Evolutionary conservation across 2,113 vertebrate species (phyloP), one percentile per base, ranked within the genome.

Genomic region (Tamias sibiricus): DNA sequence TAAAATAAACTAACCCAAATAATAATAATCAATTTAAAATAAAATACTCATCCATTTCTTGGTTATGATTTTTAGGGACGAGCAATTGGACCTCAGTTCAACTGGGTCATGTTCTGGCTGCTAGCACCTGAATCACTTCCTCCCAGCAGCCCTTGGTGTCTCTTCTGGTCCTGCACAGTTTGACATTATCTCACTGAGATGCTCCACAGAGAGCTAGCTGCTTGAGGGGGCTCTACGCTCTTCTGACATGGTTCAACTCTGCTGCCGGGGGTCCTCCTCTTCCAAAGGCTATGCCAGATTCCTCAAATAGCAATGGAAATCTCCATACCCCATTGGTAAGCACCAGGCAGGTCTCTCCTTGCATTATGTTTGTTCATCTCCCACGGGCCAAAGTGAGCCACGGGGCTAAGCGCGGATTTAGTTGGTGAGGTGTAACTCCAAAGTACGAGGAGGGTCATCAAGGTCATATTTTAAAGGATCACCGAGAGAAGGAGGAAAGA

Each of bases 401-500:
- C 11, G 47, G 14, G 52, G 9, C 1, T 47, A 14, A 69, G 30
- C 11, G 57, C 1, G 44, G 44, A 62, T 37, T 47, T 26, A 40
- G 9, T 14, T 14, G 13, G 9, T 10, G 32, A 11, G n/a, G 71
- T 62, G 22, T 35, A 40, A 85, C 26, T 71, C 40, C 32, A 49
- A 6, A 0, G 11, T 72, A 17, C 32, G 17, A 37, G 26, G 37
- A 35, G 13, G 6, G 19, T 2, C 3, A 47, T 3, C 14, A 32
- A 69, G 10, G 6, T 49, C 40, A 62, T 62, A 30, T 40, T 35
- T 9, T 77, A 40, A 71, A 84, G 24, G 10, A 44, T 2, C 17
- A 13, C 17, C 13, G 2, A 75, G 32, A 76, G 8, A 77, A 10
- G 19, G 24, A 69, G 22, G 62, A 37, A 84, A 42, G 26, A 42